Conservation (phyloP, 2,113 vertebrate genomes). For the Micronycteris hirsuta region DNA sequence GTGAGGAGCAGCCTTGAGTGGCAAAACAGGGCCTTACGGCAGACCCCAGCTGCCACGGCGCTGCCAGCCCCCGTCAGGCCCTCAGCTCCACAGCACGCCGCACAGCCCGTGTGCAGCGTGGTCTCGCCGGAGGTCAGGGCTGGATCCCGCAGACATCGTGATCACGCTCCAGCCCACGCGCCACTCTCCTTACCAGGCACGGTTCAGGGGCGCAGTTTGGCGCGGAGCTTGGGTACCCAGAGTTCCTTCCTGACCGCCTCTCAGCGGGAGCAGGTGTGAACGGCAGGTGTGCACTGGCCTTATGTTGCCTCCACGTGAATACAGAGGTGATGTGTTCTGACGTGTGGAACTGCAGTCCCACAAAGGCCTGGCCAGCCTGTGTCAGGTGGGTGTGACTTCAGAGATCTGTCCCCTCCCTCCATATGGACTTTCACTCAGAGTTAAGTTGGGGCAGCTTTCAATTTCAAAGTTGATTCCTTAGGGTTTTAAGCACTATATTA, state of each 20-base stretch:
- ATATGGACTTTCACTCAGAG: conserved; percentile 48
- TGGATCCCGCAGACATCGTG: background rate
- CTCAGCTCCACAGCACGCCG: no score
- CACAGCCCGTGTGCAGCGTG: background rate
- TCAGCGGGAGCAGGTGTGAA: background rate
- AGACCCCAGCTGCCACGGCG: background rate
- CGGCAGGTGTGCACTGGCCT: conserved; percentile 3
- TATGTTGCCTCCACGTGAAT: conserved; percentile 42
- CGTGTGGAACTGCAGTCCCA: background rate
- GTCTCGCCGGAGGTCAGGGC: background rate
- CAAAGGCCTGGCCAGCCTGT: conserved; percentile 9
- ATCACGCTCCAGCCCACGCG: background rate
- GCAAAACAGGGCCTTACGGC: background rate
- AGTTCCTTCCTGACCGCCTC: background rate
- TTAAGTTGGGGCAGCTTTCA: conserved; percentile 53
- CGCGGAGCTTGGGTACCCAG: background rate
- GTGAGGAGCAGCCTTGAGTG: background rate
- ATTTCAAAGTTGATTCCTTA: conserved; percentile 25
- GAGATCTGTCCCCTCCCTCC: background rate
- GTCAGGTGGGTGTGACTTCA: conserved; percentile 66
- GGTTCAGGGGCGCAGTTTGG: background rate
- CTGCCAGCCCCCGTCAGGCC: no score
- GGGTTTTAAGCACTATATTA: conserved; percentile 30
- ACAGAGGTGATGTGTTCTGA: conserved; percentile 66
- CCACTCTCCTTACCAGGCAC: background rate